phyloP scores from a whole-genome alignment of 2,797 vertebrate species.

The Phaenicophaeus curvirostris region DNA sequence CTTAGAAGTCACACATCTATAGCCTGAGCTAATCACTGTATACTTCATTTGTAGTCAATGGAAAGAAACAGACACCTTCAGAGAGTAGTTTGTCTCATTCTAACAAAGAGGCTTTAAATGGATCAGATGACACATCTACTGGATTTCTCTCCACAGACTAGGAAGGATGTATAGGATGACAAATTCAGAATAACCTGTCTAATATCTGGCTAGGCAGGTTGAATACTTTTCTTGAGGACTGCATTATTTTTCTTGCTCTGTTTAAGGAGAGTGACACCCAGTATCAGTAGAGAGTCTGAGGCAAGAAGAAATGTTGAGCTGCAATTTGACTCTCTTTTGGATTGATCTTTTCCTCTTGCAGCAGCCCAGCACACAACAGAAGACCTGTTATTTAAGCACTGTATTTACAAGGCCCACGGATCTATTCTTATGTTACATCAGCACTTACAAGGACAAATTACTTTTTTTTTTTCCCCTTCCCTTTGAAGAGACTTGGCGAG shows the following conservation, averaged over 20 bases:
- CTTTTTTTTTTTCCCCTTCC: background rate
- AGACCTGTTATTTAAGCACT: background rate
- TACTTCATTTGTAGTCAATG: background rate
- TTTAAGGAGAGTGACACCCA: background rate
- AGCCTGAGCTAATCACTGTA: background rate
- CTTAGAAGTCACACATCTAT: background rate
- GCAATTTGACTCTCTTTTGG: background rate
- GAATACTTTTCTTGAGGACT: background rate
- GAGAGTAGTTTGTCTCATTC: background rate
- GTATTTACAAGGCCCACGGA: background rate
- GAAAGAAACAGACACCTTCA: background rate
- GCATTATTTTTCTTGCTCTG: background rate
- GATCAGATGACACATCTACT: background rate
- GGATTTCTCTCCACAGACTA: background rate
- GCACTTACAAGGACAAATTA: conserved; percentile 12
- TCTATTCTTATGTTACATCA: conserved; percentile 1
- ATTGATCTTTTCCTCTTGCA: background rate
- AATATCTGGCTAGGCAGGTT: background rate
- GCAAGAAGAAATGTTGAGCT: background rate
- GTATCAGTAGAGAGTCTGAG: background rate
- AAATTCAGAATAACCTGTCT: background rate
- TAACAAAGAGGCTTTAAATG: background rate
- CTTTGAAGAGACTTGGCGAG: conserved; percentile 5
- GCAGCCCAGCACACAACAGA: background rate
- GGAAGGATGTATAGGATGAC: background rate